phyloP scores from a whole-genome alignment of 2,888 invertebrate genomes.

The Nymphalis c-album region DNA sequence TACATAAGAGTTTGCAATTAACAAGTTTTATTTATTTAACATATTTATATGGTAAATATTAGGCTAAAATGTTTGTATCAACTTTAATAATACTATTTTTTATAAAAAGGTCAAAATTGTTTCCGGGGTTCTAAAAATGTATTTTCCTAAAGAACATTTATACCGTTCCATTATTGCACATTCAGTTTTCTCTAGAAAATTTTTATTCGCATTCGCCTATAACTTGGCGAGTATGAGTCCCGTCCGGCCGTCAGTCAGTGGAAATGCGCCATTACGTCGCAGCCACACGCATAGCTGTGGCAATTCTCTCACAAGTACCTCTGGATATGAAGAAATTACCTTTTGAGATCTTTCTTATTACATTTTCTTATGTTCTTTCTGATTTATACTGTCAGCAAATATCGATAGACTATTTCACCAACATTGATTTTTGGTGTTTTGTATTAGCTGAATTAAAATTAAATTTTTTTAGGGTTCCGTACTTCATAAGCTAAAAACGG shows the following conservation, averaged over 20 bases:
- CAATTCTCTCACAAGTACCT: constrained; percentile 71
- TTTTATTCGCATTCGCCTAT: constrained; percentile 29
- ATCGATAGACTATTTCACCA: not conserved
- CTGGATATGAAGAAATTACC: constrained; percentile 66
- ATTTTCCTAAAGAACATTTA: not conserved
- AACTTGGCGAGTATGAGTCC: constrained; percentile 27
- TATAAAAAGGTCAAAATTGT: not conserved
- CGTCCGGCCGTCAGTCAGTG: constrained; percentile 74
- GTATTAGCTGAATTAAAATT: too few species aligned
- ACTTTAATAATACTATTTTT: not conserved
- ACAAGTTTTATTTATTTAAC: too few species aligned
- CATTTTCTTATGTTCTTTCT: constrained; percentile 40
- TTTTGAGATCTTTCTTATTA: constrained; percentile 55
- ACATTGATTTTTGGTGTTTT: not conserved
- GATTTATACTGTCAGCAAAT: constrained; percentile 29
- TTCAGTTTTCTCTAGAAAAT: constrained; percentile 9
- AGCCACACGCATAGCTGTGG: constrained; percentile 67
- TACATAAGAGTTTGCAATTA: too few species aligned
- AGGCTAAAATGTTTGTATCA: too few species aligned
- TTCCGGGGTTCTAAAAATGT: not conserved
- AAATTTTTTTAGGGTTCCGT: too few species aligned
- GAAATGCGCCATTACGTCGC: constrained; percentile 76
- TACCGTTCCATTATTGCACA: constrained; percentile 14
- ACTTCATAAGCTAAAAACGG: too few species aligned
- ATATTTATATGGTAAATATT: too few species aligned